phyloP scores from a whole-genome alignment of 2,888 invertebrate genomes.

The Polydesmus complanatus region DNA sequence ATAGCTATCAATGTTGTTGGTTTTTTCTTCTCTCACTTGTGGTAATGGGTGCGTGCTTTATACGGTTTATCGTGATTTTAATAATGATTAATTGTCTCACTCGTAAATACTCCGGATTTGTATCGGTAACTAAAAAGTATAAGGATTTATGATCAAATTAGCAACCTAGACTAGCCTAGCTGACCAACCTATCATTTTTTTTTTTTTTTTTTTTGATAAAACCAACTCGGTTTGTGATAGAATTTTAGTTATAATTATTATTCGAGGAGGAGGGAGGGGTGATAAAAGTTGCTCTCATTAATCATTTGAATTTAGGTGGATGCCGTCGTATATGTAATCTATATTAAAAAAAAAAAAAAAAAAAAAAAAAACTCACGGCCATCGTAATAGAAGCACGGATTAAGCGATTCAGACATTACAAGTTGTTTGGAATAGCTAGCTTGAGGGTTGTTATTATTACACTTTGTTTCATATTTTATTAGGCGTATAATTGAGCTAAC shows the following conservation, averaged over 20 bases:
- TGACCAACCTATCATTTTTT: background rate
- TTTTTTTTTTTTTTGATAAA: background rate
- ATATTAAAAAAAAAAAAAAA: too few relatives aligned
- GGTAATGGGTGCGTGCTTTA: background rate
- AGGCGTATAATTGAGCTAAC: too few relatives aligned
- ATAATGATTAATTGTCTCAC: background rate
- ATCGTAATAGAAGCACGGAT: too few relatives aligned
- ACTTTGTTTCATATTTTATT: too few relatives aligned
- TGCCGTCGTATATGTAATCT: too few relatives aligned
- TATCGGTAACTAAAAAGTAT: background rate
- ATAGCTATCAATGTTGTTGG: background rate
- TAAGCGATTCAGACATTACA: too few relatives aligned
- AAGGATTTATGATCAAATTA: background rate
- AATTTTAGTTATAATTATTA: background rate
- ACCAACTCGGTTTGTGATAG: background rate
- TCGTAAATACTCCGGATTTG: background rate
- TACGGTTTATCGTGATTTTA: background rate
- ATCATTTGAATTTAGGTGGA: background rate
- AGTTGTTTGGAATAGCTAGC: too few relatives aligned
- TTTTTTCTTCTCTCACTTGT: background rate
- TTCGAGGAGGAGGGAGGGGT: background rate
- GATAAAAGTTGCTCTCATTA: background rate
- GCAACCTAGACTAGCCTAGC: background rate
- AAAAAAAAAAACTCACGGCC: too few relatives aligned
- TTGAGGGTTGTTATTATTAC: too few relatives aligned